phyloP scores from a whole-genome alignment of 2,113 vertebrate genomes.

The Scolopax mira region DNA sequence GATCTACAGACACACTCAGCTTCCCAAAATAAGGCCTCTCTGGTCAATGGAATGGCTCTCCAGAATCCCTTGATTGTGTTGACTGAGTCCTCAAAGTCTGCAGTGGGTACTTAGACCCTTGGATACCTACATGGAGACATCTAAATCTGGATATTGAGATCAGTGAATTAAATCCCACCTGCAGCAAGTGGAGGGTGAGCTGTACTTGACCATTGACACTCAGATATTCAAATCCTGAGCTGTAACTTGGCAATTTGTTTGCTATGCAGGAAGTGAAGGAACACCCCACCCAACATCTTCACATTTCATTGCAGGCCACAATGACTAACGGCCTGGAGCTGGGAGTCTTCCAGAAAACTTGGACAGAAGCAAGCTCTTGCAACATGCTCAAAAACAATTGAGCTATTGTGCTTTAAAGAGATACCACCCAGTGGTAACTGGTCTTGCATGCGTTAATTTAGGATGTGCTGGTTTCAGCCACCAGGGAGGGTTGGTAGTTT shows the following conservation, averaged over 20 bases:
- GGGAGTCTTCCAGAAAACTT: neutral
- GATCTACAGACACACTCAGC: neutral
- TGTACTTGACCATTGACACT: neutral
- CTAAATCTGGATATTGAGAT: neutral
- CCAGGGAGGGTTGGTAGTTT: neutral
- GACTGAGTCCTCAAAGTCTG: neutral
- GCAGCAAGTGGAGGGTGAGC: neutral
- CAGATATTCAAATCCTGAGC: neutral
- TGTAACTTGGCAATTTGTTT: neutral
- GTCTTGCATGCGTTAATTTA: rapidly evolving
- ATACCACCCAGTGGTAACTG: neutral
- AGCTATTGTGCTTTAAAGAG: neutral
- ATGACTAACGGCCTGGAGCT: rapidly evolving
- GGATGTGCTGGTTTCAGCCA: neutral
- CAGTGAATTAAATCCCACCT: neutral
- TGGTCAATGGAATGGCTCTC: neutral
- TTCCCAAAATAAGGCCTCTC: neutral
- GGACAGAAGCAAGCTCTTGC: neutral
- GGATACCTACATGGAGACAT: neutral
- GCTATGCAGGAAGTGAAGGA: neutral
- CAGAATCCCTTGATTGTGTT: neutral
- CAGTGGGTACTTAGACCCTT: neutral
- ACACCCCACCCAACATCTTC: neutral
- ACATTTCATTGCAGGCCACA: neutral
- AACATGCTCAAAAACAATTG: neutral